Evolutionary conservation across 2,113 vertebrate genomes (phyloP).

Genomic region (Mohoua ochrocephala): DNA sequence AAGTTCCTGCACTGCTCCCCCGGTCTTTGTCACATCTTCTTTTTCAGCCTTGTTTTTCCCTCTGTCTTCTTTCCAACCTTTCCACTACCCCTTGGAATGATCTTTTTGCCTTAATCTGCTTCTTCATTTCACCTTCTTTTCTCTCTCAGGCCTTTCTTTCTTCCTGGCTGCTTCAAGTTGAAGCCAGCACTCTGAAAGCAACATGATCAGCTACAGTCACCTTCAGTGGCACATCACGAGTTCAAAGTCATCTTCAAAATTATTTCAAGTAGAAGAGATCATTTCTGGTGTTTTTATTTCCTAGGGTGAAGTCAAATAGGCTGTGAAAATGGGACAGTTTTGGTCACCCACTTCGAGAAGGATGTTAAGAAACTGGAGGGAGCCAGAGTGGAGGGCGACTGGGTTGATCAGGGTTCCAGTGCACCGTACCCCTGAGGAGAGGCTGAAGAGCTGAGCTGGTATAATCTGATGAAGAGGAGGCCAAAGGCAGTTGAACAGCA

Average conservation of each 20-base stretch:
- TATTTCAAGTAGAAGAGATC: background rate
- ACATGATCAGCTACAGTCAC: background rate
- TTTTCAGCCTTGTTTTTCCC: background rate
- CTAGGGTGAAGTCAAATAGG: background rate
- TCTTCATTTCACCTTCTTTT: background rate
- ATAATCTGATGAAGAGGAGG: background rate
- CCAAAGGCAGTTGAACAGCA: background rate
- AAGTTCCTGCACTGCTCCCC: background rate
- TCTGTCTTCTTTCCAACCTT: background rate
- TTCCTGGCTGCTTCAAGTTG: background rate
- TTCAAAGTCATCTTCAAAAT: background rate
- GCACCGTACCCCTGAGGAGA: background rate
- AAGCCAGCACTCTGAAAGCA: background rate
- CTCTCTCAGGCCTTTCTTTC: background rate
- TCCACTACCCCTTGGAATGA: background rate
- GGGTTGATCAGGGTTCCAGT: background rate
- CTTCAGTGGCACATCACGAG: background rate
- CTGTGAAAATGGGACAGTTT: background rate
- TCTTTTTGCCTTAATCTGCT: background rate
- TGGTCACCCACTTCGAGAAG: background rate
- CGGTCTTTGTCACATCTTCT: background rate
- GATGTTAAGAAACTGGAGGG: background rate
- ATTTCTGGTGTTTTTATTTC: background rate
- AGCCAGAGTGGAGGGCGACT: background rate
- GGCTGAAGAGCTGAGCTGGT: background rate